phyloP scores from a whole-genome alignment of 1,140 invertebrate species.

The Drosophila tropicalis region DNA sequence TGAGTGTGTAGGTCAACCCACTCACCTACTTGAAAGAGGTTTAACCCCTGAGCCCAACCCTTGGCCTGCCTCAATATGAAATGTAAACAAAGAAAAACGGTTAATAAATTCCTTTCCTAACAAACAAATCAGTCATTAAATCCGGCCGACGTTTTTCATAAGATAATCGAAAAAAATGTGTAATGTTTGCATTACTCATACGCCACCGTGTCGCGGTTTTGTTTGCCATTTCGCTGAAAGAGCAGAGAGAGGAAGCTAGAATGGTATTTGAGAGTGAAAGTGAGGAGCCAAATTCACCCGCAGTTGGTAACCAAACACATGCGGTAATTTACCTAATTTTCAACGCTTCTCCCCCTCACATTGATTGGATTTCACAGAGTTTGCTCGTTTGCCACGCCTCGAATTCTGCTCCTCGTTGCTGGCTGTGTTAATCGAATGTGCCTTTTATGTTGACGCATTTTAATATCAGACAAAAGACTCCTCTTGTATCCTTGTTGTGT shows the following conservation, averaged over 20 bases:
- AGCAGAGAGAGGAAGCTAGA: no score
- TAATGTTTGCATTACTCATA: conserved; percentile 62
- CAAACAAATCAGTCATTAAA: conserved; percentile 67
- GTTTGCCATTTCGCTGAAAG: conserved; percentile 45
- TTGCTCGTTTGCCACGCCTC: conserved; percentile 26
- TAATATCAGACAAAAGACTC: conserved; percentile 49
- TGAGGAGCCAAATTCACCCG: conserved; percentile 21
- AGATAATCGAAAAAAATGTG: conserved; percentile 71
- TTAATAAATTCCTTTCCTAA: conserved; percentile 45
- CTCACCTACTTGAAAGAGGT: neutral
- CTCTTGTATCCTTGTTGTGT: conserved; percentile 6
- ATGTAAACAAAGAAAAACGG: conserved; percentile 20
- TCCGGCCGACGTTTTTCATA: conserved; percentile 37
- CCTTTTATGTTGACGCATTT: conserved; percentile 68
- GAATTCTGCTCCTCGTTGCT: neutral
- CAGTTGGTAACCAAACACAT: conserved; percentile 58
- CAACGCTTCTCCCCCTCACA: conserved; percentile 32
- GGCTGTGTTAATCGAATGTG: conserved; percentile 66
- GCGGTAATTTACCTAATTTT: conserved; percentile 76
- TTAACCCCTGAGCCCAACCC: neutral
- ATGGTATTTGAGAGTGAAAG: neutral
- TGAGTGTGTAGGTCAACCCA: conserved; percentile 5
- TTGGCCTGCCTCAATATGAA: conserved; percentile 22
- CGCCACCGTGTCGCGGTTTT: conserved; percentile 28
- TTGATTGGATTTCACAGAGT: conserved; percentile 61